A percentile compares a stretch with the other conserved stretches of the same genome.
Conservation (phyloP, 2,888 invertebrate genomes). For the Netelia virgata region DNA sequence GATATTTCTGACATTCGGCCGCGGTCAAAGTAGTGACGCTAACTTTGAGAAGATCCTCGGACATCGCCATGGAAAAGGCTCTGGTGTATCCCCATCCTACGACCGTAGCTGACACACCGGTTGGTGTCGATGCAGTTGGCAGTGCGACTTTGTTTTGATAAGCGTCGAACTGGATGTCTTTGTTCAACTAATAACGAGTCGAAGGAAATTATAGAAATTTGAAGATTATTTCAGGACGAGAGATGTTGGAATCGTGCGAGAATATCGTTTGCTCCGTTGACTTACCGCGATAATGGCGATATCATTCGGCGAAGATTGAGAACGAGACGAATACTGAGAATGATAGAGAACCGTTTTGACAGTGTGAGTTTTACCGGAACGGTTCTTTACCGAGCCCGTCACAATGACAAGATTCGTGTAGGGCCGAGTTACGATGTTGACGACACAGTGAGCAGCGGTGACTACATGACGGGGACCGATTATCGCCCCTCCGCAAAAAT, state of each 20-base stretch:
- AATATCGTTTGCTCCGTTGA: neutral
- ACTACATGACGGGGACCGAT: constrained; percentile 71
- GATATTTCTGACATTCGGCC: constrained; percentile 30
- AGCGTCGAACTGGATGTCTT: constrained; percentile 19
- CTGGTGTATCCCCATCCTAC: constrained; percentile 43
- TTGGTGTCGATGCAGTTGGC: neutral
- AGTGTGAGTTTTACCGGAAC: constrained; percentile 60
- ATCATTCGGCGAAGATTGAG: constrained; percentile 60
- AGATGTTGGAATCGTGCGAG: neutral
- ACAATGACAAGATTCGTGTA: constrained; percentile 25
- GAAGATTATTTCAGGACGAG: neutral
- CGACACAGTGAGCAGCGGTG: constrained; percentile 77
- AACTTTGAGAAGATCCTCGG: constrained; percentile 38
- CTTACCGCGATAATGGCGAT: constrained; percentile 70
- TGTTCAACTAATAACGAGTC: neutral
- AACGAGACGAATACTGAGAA: neutral
- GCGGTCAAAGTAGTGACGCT: constrained; percentile 2
- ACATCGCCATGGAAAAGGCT: neutral
- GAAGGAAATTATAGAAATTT: too few relatives aligned
- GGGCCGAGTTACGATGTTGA: neutral
- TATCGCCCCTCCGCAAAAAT: constrained; percentile 76
- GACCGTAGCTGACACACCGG: constrained; percentile 15
- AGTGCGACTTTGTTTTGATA: constrained; percentile 20
- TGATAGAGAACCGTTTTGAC: constrained; percentile 43
- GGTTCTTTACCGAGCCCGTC: constrained; percentile 18